These are phyloP conservation scores for Phoebastria nigripes DNA, from an alignment of 2,797 vertebrate species.

Conservation along the genomic window DNA sequence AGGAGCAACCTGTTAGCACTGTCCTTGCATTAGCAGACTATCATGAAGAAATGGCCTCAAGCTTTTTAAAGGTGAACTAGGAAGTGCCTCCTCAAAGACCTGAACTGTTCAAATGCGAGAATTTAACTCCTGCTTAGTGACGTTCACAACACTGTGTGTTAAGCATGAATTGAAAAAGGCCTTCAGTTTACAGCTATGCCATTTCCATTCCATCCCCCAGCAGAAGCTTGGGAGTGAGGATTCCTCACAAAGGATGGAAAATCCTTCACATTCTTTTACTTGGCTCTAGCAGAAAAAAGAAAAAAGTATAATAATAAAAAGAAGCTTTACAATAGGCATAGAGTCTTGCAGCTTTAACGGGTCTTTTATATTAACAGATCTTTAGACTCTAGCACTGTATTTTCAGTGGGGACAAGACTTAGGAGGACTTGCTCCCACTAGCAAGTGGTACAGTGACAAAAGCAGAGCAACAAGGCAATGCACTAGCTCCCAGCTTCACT, in stretches of 20 bases:
- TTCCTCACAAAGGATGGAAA: background rate
- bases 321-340: rapidly evolving
- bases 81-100: background rate
- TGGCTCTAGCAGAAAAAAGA: background rate
- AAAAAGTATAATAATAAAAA: background rate
- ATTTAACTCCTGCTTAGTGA: background rate
- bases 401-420: background rate
- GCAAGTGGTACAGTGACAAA: background rate
- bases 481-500: background rate
- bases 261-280: background rate
- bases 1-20: constrained; percentile 26
- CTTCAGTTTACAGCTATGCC: background rate
- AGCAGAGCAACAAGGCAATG: background rate
- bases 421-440: background rate
- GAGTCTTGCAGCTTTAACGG: background rate
- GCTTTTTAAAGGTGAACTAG: constrained; percentile 13
- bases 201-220: background rate
- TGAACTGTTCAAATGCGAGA: background rate
- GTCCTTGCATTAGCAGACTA: background rate
- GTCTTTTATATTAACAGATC: background rate
- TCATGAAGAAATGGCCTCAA: background rate
- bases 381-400: background rate
- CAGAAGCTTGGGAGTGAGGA: background rate
- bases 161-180: background rate
- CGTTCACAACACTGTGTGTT: background rate